Evolutionary conservation across 2,888 invertebrate genomes (phyloP).

Genomic region (Taphrorychus bicolor): DNA sequence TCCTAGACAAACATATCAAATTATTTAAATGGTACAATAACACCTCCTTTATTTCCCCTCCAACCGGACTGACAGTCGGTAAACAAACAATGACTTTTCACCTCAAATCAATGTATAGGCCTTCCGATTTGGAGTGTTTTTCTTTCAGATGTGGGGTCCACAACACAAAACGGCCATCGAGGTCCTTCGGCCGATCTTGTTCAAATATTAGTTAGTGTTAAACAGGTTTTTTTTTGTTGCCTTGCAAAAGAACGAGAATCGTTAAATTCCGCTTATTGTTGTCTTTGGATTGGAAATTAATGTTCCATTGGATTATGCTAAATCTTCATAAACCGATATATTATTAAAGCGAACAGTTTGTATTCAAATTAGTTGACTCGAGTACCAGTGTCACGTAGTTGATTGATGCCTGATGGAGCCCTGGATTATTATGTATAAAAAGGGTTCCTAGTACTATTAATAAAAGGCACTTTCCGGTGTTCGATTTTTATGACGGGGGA

Average conservation of each 20-base stretch:
- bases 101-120: not conserved
- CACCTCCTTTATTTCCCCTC: not conserved
- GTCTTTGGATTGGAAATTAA: slow-evolving; percentile 36
- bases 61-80: not conserved
- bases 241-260: not conserved
- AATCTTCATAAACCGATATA: slow-evolving; percentile 37
- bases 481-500: not conserved
- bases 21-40: not conserved
- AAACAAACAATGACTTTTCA: not conserved
- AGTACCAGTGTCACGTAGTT: not conserved
- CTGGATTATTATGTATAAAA: not conserved
- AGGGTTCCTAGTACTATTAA: not conserved
- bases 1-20: not conserved
- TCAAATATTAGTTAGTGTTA: slow-evolving; percentile 21
- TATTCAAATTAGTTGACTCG: slow-evolving; percentile 27
- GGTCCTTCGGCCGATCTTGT: slow-evolving; percentile 12
- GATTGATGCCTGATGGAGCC: not conserved
- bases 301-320: slow-evolving; percentile 23
- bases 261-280: slow-evolving; percentile 14
- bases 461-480: not conserved
- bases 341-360: slow-evolving; percentile 32
- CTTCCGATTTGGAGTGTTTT: not conserved
- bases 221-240: not conserved
- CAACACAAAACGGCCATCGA: not conserved
- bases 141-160: not conserved